These are phyloP conservation scores for Meteorus colon DNA, from an alignment of 2,888 invertebrate species.

Conservation along the genomic window DNA sequence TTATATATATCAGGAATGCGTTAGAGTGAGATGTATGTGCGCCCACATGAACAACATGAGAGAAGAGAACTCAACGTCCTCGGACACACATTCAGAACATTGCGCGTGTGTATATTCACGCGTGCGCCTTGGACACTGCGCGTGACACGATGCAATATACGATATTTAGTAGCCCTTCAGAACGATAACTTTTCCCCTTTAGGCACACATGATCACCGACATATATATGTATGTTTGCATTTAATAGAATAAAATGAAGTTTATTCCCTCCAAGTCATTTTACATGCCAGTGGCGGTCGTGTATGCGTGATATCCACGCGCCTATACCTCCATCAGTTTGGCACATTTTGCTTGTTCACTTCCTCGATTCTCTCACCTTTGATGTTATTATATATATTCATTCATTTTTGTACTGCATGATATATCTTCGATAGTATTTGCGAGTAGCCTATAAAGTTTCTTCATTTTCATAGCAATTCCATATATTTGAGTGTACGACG, in stretches of 20 bases:
- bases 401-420: background rate
- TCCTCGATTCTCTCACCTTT: constrained; percentile 15
- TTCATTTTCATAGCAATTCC: background rate
- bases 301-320: constrained; percentile 19
- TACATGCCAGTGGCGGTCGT: constrained; percentile 36
- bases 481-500: constrained; percentile 14
- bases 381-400: constrained; percentile 10
- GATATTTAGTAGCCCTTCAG: constrained; percentile 50
- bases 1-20: background rate
- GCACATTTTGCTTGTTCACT: constrained; percentile 29
- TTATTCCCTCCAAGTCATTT: constrained; percentile 42
- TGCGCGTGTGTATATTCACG: constrained; percentile 36
- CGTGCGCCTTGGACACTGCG: constrained; percentile 27
- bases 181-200: constrained; percentile 50
- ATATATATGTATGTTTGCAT: constrained; percentile 3
- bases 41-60: constrained; percentile 14
- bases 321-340: constrained; percentile 31
- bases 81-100: background rate
- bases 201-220: background rate
- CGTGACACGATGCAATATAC: constrained; percentile 48
- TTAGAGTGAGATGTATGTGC: constrained; percentile 14
- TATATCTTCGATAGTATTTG: background rate
- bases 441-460: background rate
- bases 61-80: constrained; percentile 8
- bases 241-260: constrained; percentile 21